Evolutionary conservation across 2,113 vertebrate genomes (phyloP), one percentile per base, ranked within the genome.

Genomic region (Carassius auratus): DNA sequence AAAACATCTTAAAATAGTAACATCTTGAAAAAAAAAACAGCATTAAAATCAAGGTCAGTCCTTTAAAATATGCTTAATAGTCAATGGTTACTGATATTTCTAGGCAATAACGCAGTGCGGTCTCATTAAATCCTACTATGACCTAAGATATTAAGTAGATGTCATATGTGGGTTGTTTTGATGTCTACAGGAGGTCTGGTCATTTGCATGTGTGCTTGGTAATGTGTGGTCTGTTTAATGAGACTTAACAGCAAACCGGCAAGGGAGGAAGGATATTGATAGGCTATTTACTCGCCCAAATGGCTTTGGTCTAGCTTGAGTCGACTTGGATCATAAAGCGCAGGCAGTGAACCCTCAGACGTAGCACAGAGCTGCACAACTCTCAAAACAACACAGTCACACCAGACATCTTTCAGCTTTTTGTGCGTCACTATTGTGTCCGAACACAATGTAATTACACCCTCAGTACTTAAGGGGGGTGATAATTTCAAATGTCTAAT

Each of bases 191-290:
- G 80, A 33, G 80, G 61, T 82, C 81, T 57, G 19, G 77, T 17
- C 48, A 83, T 83, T 19, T 19, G 80, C 80, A 82, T 69, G 80
- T 82, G 62, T 33, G 45, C 57, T 55, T 71, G 23, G 48, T 45
- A 1, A 36, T 79, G 61, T 69, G 84, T 69, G 84, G 83, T 69
- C 17, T 69, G 38, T 26, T 45, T 88, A 89, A 93, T 92, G 90
- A 93, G 84, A 91, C 89, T 88, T 90, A 86, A 79, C 87, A 82
- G 87, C 8, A 5, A 77, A 48, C 84, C 85, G 88, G 90, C 89
- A 85, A 92, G 90, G 90, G 87, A 87, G 88, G 91, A 64, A 62
- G 48, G 38, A 69, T 81, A 45, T 75, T 50, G 61, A 75, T 81
- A 75, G 69, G 21, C 57, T 62, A 64, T 74, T 81, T 50, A 62